Conservation (phyloP, 2,113 vertebrate genomes). For the Poicephalus meyeri region DNA sequence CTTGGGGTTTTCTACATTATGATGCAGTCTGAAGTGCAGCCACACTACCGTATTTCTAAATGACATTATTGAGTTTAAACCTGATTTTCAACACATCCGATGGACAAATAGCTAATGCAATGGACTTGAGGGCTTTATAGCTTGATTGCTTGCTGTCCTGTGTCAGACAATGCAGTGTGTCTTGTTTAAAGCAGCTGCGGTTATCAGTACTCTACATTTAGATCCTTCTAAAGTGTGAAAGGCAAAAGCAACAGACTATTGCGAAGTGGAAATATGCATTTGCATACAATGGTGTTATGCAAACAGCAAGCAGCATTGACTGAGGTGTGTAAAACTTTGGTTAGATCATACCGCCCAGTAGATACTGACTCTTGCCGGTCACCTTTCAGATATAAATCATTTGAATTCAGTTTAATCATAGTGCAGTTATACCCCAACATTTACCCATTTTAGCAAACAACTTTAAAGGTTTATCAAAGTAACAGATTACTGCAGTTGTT, state of each 20-base stretch:
- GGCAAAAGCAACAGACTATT: conserved; percentile 76
- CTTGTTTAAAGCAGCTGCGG: conserved; percentile 64
- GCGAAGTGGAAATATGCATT: conserved; percentile 64
- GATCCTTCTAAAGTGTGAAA: conserved; percentile 70
- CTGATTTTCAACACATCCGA: not conserved
- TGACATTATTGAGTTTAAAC: not conserved
- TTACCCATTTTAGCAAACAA: conserved; percentile 66
- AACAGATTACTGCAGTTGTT: conserved; percentile 46
- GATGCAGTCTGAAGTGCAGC: conserved; percentile 19
- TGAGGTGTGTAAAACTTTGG: conserved; percentile 82
- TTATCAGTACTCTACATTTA: conserved; percentile 61
- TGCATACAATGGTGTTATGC: conserved; percentile 73
- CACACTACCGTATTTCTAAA: not conserved
- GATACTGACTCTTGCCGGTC: conserved; percentile 94
- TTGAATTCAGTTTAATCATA: conserved; percentile 81
- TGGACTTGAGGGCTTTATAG: not conserved
- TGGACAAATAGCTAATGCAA: conserved; percentile 25
- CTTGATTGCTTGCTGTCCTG: conserved; percentile 51
- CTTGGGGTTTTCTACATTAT: not conserved
- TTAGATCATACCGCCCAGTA: conserved; percentile 92
- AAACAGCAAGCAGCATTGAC: conserved; percentile 87
- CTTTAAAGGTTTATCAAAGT: conserved; percentile 50
- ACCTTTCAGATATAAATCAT: conserved; percentile 98
- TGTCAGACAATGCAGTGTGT: conserved; percentile 70
- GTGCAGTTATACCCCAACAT: conserved; percentile 64